Evolutionary conservation across 1,140 invertebrate genomes (phyloP), one percentile per base, ranked within the genome.

Genomic region (Lutraria rhynchaena): DNA sequence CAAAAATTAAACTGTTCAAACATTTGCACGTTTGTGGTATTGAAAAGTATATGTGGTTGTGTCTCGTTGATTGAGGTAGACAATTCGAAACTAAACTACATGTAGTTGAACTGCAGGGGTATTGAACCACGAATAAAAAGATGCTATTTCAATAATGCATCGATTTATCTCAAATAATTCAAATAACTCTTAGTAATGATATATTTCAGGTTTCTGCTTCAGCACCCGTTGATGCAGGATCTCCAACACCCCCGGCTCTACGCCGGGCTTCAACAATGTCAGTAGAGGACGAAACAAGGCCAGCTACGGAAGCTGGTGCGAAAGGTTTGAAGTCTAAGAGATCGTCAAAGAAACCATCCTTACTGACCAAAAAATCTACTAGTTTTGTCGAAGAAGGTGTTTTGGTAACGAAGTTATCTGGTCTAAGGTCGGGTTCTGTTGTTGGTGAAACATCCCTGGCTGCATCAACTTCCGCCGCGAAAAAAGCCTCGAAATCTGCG

Each of bases 231-330:
- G 9, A 22, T n/a, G 73, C 2, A 41, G 24, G n/a, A 19, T 55
- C 75, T 17, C n/a, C 22, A 19, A 57, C 63, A 1, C 46, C 63
- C 17, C 78, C 78, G 13, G 41, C 58, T 19, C 60, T 81, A 3
- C 69, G 78, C 9, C 22, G 78, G 13, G 78, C 78, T 3, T 81
- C 78, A 1, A 81, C 78, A 17, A 41, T 81, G n/a, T 61, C 78
- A 9, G n/a, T 81, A 33, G 55, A 57, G 53, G 69, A 69, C 0
- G 76, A 69, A 19, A 15, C 29, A 13, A 24, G 15, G 41, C 15
- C 58, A 0, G 22, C 46, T 33, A 33, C 15, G 19, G 22, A 13
- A 13, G 3, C 22, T 5, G 24, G 22, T 13, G 1, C 44, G 17
- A 13, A 44, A 24, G 7, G 24, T 24, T n/a, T 31, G 13, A 70